phyloP scores from a whole-genome alignment of 2,113 vertebrate genomes.

The Cinclus mexicanus region DNA sequence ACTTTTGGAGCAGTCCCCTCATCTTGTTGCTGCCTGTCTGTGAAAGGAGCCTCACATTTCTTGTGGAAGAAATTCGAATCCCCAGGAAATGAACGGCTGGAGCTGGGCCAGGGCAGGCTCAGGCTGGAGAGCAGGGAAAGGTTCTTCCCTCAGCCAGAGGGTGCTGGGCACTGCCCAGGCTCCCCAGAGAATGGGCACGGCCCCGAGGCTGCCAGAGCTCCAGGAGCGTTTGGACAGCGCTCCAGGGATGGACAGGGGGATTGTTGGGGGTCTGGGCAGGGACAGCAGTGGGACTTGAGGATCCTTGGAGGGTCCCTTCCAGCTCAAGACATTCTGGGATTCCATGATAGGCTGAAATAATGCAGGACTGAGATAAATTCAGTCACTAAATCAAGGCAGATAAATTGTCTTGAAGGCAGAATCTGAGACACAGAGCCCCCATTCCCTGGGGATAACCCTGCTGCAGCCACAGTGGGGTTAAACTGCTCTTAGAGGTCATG shows the following conservation, averaged over 20 bases:
- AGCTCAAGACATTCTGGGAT: neutral
- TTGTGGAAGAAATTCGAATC: neutral
- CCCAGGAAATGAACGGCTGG: fast-evolving
- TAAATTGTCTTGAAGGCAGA: neutral
- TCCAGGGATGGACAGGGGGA: neutral
- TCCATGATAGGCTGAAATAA: neutral
- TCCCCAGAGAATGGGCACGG: neutral
- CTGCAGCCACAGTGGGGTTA: neutral
- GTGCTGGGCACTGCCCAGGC: neutral
- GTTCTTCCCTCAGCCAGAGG: neutral
- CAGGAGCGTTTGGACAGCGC: neutral
- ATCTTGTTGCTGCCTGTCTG: neutral
- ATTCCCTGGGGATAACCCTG: neutral
- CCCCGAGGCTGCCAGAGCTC: neutral
- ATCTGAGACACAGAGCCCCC: fast-evolving
- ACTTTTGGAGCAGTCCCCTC: neutral
- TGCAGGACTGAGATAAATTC: neutral
- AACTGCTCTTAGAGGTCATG: neutral
- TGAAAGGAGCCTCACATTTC: neutral
- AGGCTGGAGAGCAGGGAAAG: neutral
- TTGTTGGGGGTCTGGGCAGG: neutral
- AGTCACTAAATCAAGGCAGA: neutral
- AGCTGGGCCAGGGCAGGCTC: neutral
- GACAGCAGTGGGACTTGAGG: fast-evolving
- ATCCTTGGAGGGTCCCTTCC: neutral